Evolutionary conservation across 2,888 invertebrate genomes (phyloP).

Genomic region (Cephus spinipes): DNA sequence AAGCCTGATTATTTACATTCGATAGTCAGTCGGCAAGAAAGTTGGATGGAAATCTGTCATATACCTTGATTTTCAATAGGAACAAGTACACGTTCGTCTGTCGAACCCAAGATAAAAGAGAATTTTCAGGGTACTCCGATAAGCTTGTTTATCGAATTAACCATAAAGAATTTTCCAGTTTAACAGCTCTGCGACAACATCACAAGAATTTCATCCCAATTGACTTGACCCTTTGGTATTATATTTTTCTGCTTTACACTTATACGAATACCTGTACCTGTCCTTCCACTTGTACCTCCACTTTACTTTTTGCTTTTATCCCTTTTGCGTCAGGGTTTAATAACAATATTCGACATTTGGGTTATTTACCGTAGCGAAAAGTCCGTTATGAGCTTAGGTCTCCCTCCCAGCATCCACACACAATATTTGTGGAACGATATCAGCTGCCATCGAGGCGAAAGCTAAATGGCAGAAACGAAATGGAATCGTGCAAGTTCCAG

Average conservation of each 20-base stretch:
- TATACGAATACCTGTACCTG: not conserved
- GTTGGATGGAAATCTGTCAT: not conserved
- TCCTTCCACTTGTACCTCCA: not conserved
- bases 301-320: not conserved
- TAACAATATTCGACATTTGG: not conserved
- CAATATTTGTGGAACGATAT: not conserved
- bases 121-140: not conserved
- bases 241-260: not conserved
- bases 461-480: slow-evolving; percentile 25
- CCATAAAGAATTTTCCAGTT: not conserved
- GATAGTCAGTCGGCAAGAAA: not conserved
- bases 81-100: not conserved
- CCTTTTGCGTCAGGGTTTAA: not conserved
- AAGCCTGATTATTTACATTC: slow-evolving; percentile 18
- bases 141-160: not conserved
- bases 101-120: not conserved
- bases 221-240: not conserved
- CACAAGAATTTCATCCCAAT: not conserved
- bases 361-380: not conserved
- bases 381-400: not conserved
- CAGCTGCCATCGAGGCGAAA: slow-evolving; percentile 11
- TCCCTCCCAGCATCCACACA: not conserved
- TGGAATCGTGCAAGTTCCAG: slow-evolving; percentile 6
- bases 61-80: not conserved
- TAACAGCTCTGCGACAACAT: not conserved